Evolutionary conservation across 1,140 invertebrate species (phyloP), one percentile per base, ranked within the genome.

Genomic region (Condylostylus longicornis): DNA sequence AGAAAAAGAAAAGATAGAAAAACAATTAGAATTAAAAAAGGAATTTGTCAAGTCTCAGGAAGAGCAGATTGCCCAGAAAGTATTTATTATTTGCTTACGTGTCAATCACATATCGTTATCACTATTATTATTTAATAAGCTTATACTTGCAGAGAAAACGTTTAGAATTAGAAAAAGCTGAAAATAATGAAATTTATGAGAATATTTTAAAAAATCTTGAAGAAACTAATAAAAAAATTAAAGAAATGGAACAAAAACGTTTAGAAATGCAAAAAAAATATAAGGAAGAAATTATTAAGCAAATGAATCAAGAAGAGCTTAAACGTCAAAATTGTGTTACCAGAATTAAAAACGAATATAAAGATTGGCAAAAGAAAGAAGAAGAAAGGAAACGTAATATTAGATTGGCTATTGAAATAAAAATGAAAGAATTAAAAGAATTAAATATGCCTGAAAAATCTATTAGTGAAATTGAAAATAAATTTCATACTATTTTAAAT

Each of bases 261-360:
- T 44, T 50, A 7, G 10, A 31, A 13, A 47, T 47, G 13, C 41
- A 49, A 1, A 43, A 48, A 14, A 30, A 18, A 18, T 61, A 61
- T 46, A 45, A 53, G 2, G 42, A 45, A 1, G 58, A 58, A 14
- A 50, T 58, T 18, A 45, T 47, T 20, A 51, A 50, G n/a, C 63
- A 77, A 58, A 73, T 78, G 27, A 70, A 72, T 45, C 66, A 73
- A 35, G 76, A 74, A 44, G 70, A 75, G 48, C 60, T 53, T 21
- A 63, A 74, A 46, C 64, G 64, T 14, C 38, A 42, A 0, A 57
- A 66, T 1, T 39, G 56, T 3, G 61, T 71, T 25, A 64, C 68
- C 23, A 63, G 58, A 21, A 63, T 64, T 20, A 70, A 71, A 37
- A 64, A 70, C 32, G 74, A 75, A 54, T 70, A 67, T 18, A 20